These are phyloP conservation scores for Miltochrista miniata DNA, from an alignment of 2,888 invertebrate species.

Conservation along the genomic window DNA sequence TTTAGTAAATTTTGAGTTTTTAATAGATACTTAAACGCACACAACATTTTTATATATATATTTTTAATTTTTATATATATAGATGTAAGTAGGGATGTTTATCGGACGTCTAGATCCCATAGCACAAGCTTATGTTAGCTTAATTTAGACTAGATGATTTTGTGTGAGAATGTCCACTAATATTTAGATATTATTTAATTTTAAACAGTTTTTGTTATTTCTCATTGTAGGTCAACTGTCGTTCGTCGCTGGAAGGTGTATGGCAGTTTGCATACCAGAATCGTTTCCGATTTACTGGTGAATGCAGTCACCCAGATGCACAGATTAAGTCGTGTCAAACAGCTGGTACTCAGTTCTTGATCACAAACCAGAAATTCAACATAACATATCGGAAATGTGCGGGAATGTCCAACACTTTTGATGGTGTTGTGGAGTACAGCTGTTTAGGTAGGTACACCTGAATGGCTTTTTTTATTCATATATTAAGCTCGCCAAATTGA, in stretches of 20 bases:
- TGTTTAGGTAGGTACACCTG: slow-evolving; percentile 86
- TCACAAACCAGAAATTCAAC: slow-evolving; percentile 98
- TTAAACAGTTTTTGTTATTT: no score
- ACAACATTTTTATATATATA: no score
- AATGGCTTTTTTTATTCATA: no score
- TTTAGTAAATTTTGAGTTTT: no score
- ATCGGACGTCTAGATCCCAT: no score
- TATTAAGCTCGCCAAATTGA: no score
- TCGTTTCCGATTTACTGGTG: slow-evolving; percentile 94
- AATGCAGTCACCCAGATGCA: slow-evolving; percentile 94
- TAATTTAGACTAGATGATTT: neutral
- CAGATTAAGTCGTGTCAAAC: slow-evolving; percentile 97
- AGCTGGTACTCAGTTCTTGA: slow-evolving; percentile 97
- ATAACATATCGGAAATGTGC: slow-evolving; percentile 96
- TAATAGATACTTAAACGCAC: no score
- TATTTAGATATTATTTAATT: neutral
- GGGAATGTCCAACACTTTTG: slow-evolving; percentile 95
- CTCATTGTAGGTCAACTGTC: slow-evolving; percentile 88
- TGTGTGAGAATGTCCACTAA: no score
- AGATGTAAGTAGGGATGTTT: no score
- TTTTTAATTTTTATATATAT: no score
- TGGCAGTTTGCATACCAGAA: slow-evolving; percentile 98
- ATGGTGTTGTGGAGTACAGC: slow-evolving; percentile 95
- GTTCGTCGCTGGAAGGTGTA: slow-evolving; percentile 97
- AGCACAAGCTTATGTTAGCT: no score